Conservation (phyloP, 2,797 vertebrate genomes). For the Siniperca undulata region DNA sequence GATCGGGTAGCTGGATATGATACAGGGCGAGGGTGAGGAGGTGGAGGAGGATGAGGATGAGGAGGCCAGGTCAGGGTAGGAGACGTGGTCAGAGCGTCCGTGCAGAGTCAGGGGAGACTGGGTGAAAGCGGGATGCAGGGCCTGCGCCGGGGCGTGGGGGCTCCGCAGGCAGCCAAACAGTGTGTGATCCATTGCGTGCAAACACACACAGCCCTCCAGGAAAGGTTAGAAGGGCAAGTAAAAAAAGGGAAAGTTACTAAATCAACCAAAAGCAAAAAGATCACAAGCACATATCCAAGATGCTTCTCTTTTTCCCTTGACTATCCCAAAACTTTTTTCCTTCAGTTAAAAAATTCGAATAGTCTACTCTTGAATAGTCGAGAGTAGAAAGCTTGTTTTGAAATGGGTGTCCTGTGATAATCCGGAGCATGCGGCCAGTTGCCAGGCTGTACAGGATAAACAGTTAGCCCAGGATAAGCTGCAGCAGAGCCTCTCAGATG, state of each 20-base stretch:
- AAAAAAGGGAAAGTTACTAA: slow-evolving; percentile 50
- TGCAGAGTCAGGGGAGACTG: slow-evolving; percentile 95
- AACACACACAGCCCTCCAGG: slow-evolving; percentile 73
- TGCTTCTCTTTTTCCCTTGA: slow-evolving; percentile 67
- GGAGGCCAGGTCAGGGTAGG: slow-evolving; percentile 94
- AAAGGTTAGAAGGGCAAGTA: slow-evolving; percentile 79
- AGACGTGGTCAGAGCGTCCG: slow-evolving; percentile 96
- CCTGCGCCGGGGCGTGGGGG: slow-evolving; percentile 93
- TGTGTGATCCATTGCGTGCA: slow-evolving; percentile 96
- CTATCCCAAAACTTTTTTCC: slow-evolving; percentile 60
- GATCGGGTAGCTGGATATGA: slow-evolving; percentile 93
- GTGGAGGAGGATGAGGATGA: slow-evolving; percentile 90
- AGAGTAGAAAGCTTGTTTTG: slow-evolving; percentile 62
- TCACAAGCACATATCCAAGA: slow-evolving; percentile 81
- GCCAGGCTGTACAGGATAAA: slow-evolving; percentile 87
- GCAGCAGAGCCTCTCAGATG: slow-evolving; percentile 89
- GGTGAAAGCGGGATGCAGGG: slow-evolving; percentile 94
- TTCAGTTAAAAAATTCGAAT: slow-evolving; percentile 41
- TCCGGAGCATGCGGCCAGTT: slow-evolving; percentile 87
- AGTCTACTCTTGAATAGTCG: slow-evolving; percentile 18
- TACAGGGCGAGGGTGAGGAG: slow-evolving; percentile 92
- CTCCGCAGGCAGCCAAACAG: slow-evolving; percentile 98
- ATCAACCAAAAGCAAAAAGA: slow-evolving; percentile 51
- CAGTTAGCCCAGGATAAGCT: slow-evolving; percentile 86
- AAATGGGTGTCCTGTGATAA: slow-evolving; percentile 85